Percentiles rank a stretch among this genome's conserved stretches.
These are phyloP conservation scores for Amphiura filiformis DNA, from an alignment of 35 echinoderm and acorn worm species.

Conservation along the genomic window DNA sequence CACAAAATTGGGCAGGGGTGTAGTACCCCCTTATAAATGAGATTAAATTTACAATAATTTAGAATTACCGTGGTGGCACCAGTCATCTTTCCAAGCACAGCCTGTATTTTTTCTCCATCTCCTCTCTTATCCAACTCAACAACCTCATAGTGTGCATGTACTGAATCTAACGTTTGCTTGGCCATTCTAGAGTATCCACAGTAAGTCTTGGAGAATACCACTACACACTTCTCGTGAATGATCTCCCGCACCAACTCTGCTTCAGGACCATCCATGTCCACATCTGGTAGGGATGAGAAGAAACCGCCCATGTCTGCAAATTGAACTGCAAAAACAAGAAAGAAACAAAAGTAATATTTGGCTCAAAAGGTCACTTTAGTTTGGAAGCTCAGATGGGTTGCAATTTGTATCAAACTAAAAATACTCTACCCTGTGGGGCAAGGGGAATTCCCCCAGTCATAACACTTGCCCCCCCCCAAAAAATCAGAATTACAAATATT, in stretches of 20 bases:
- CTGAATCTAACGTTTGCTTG: conserved; percentile 68
- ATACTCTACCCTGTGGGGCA: no score
- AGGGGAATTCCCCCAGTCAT: no score
- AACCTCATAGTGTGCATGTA: conserved; percentile 69
- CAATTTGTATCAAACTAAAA: no score
- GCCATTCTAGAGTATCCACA: conserved; percentile 76
- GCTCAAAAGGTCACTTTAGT: no score
- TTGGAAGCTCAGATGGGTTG: no score
- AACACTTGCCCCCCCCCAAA: no score
- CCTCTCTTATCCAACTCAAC: conserved; percentile 76
- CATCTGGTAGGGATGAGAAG: conserved; percentile 15
- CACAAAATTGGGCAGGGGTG: no score
- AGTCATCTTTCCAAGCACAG: conserved; percentile 71
- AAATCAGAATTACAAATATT: no score
- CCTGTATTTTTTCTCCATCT: conserved; percentile 66
- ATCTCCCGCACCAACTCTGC: conserved; percentile 54
- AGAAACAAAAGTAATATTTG: no score
- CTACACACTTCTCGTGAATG: conserved; percentile 84
- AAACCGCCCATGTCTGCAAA: conserved; percentile 21
- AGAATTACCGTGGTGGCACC: conserved; percentile 78
- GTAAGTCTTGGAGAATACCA: conserved; percentile 87
- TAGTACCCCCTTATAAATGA: no score
- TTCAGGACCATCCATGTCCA: conserved; percentile 58
- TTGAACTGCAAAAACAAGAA: no score
- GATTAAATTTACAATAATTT: no score